Base-by-base conservation (phyloP, 2,113 vertebrate genomes). In the Formicarius rufipectus region DNA sequence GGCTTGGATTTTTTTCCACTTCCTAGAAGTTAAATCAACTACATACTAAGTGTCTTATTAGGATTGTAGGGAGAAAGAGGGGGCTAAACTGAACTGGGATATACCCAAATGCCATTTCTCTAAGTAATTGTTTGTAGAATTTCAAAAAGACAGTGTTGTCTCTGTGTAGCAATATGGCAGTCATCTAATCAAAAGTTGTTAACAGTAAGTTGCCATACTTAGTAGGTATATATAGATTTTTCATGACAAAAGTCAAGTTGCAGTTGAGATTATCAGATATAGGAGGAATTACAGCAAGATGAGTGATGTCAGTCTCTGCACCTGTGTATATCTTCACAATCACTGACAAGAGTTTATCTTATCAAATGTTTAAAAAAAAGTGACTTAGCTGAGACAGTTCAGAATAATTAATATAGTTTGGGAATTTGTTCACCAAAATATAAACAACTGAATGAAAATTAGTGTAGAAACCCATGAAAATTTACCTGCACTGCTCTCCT, bases 131-230 rank as follows among this genome's bases (percentile, higher is more conserved):
- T 12, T 59, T 27, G 10, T 6, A 68, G 28, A 14, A 68, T 63
- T 76, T 35, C 0, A 0, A 22, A 53, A 59, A 55, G 66, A 33
- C 4, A 0, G 0, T 50, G 6, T 3, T n/a, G 4, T 31, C 12
- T 64, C 6, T 35, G 12, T 71, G 8, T 21, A 39, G 28, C 3
- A 24, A 37, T n/a, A 56, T 2, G 64, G 40, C 58, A 87, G 66
- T 27, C 40, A 50, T 44, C 42, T 85, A 52, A 80, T 35, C 30
- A 40, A 52, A 83, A 84, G 53, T 7, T 78, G 9, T 23, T 78
- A 17, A 42, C 24, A 49, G 31, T 47, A 59, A 89, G 19, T n/a
- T 80, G 28, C 19, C 30, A 31, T 42, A 45, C 25, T 66, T 66
- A 15, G 16, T 10, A 66, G 18, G 13, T 55, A 10, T 55, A 16